Evolutionary conservation across 2,888 invertebrate species (phyloP).

Genomic region (Chironomus riparius): DNA sequence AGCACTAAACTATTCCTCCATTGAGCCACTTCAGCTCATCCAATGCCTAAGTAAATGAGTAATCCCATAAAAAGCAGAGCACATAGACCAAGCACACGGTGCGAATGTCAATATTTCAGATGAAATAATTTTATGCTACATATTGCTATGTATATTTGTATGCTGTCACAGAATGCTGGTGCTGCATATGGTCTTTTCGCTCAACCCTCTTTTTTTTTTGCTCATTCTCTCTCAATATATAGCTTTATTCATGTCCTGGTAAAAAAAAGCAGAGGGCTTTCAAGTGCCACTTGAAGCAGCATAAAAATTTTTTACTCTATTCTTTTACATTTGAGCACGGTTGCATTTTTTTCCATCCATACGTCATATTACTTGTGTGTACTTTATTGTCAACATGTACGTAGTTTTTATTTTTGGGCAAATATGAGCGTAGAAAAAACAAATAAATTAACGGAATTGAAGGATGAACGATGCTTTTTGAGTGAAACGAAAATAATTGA

Average conservation of each 20-base stretch:
- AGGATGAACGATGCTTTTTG: neutral
- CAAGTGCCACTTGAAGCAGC: constrained; percentile 18
- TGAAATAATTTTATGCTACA: too few species aligned
- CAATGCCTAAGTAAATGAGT: too few species aligned
- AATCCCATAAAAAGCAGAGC: too few species aligned
- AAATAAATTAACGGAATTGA: constrained; percentile 20
- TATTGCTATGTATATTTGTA: too few species aligned
- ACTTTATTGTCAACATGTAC: constrained; percentile 1
- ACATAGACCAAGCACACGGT: too few species aligned
- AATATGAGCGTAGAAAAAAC: neutral
- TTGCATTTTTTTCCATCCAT: constrained; percentile 9
- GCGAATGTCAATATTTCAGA: too few species aligned
- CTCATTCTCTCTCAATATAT: neutral
- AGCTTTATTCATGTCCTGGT: constrained; percentile 6
- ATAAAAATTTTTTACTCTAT: constrained; percentile 22
- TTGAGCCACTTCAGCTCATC: too few species aligned
- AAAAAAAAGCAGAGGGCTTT: constrained; percentile 11
- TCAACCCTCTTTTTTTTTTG: neutral
- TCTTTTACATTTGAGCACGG: constrained; percentile 3
- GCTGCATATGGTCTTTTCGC: constrained; percentile 5
- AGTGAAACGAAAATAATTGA: too few species aligned
- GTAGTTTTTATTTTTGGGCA: neutral
- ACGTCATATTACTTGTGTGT: neutral
- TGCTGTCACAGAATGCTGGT: constrained; percentile 10
- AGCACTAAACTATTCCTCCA: too few species aligned